A percentile compares a stretch with the other conserved stretches of the same genome.
phyloP scores from a whole-genome alignment of 1,140 invertebrate genomes.

The Procambarus virginalis region DNA sequence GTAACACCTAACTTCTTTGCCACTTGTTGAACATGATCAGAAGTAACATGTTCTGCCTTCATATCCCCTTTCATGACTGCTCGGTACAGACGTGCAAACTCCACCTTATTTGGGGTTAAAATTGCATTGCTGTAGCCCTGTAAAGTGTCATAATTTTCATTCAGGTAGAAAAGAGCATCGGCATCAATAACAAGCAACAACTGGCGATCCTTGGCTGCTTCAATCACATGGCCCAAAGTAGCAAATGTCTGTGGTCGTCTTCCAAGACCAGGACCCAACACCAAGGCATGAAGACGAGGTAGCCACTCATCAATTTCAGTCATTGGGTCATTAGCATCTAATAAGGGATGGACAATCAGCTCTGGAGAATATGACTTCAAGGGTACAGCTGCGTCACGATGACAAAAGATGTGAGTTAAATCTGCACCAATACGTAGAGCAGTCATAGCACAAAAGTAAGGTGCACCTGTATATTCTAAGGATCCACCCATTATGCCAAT shows the following conservation, averaged over 20 bases:
- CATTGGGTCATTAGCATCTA: slow-evolving; percentile 78
- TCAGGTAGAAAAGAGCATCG: slow-evolving; percentile 91
- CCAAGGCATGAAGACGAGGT: slow-evolving; percentile 87
- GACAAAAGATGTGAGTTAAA: slow-evolving; percentile 93
- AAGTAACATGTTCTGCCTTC: slow-evolving; percentile 58
- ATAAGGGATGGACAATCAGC: slow-evolving; percentile 94
- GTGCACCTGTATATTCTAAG: slow-evolving; percentile 95
- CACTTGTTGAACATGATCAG: slow-evolving; percentile 74
- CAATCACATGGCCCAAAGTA: slow-evolving; percentile 60
- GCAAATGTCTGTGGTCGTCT: slow-evolving; percentile 73
- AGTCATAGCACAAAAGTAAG: slow-evolving; percentile 94
- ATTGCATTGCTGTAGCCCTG: slow-evolving; percentile 85
- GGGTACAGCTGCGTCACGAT: slow-evolving; percentile 85
- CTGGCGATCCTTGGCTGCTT: slow-evolving; percentile 73
- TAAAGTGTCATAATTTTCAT: slow-evolving; percentile 84
- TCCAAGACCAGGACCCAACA: slow-evolving; percentile 94
- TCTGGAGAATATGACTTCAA: slow-evolving; percentile 98
- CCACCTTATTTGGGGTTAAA: slow-evolving; percentile 95
- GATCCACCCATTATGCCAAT: slow-evolving; percentile 94
- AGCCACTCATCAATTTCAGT: slow-evolving; percentile 86
- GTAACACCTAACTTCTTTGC: slow-evolving; percentile 80
- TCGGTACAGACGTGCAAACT: slow-evolving; percentile 86
- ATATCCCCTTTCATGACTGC: slow-evolving; percentile 74
- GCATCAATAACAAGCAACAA: slow-evolving; percentile 96
- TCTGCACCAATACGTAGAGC: slow-evolving; percentile 93